Percentiles rank a stretch among this genome's conserved stretches.
Conservation (phyloP, 2,113 vertebrate species). For the Catagonus wagneri region DNA sequence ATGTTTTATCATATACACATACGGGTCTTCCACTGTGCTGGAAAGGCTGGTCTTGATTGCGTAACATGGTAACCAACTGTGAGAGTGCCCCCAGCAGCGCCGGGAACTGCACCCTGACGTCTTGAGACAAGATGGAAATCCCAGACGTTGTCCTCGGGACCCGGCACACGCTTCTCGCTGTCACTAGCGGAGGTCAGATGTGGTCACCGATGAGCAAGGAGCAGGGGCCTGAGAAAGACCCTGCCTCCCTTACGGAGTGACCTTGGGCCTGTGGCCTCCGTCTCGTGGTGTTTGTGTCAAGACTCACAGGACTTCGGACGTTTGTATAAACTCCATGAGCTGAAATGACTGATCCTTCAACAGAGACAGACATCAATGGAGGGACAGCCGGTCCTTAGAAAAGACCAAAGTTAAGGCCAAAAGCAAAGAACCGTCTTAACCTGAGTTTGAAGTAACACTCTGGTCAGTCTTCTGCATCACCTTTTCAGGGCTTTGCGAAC, state of each 20-base stretch:
- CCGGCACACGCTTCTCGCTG: neutral
- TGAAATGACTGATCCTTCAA: neutral
- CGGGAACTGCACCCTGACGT: neutral
- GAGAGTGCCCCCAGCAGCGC: neutral
- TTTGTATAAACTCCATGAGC: neutral
- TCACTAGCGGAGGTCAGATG: no score
- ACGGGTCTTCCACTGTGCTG: neutral
- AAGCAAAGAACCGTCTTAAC: neutral
- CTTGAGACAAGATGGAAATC: neutral
- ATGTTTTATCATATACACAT: neutral
- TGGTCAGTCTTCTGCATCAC: neutral
- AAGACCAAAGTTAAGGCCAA: neutral
- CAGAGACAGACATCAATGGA: neutral
- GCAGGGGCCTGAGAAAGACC: neutral
- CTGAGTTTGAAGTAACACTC: neutral
- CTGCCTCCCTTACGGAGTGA: neutral
- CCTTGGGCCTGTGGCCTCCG: fast-evolving
- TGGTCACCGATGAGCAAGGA: neutral
- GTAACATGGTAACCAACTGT: neutral
- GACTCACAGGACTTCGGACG: neutral
- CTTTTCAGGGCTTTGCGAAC: neutral
- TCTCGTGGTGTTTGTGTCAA: neutral
- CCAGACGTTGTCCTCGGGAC: neutral
- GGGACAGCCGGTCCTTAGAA: neutral
- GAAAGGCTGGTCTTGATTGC: neutral